Percentiles rank a stretch among this genome's conserved stretches.
Conservation (phyloP, 2,797 vertebrate genomes). For the Natrix natrix region DNA sequence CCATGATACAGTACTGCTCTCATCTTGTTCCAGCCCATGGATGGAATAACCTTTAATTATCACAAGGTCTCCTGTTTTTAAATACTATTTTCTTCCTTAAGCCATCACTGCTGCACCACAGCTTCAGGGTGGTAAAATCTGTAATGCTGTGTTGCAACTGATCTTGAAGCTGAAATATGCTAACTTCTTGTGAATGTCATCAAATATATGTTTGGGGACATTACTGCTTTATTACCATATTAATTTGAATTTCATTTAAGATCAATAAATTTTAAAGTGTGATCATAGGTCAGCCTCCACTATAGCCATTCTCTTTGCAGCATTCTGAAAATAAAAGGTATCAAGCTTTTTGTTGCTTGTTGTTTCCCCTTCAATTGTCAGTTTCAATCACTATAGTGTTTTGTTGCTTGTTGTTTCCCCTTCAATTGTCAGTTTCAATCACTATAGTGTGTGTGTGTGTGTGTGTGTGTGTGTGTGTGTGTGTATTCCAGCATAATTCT, state of each 20-base stretch:
- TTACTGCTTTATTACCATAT: neutral
- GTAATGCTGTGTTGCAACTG: neutral
- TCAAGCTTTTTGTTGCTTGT: neutral
- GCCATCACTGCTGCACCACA: neutral
- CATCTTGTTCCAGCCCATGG: neutral
- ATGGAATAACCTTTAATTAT: neutral
- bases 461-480: too few species aligned
- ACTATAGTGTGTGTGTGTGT: too few species aligned
- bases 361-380: neutral
- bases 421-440: neutral
- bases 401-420: neutral
- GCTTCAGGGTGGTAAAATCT: neutral
- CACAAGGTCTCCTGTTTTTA: neutral
- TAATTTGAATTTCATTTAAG: neutral
- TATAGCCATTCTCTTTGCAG: neutral
- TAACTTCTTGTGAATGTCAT: neutral
- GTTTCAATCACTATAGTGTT: neutral
- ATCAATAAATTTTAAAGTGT: neutral
- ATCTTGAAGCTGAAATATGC: neutral
- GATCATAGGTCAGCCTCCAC: neutral
- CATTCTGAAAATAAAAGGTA: neutral
- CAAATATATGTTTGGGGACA: neutral
- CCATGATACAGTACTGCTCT: neutral
- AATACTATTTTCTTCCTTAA: neutral
- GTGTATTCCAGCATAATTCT: too few species aligned